A percentile compares a stretch with the other conserved stretches of the same genome.
Evolutionary conservation across 2,113 vertebrate species (phyloP).

Genomic region (Ameiurus melas): DNA sequence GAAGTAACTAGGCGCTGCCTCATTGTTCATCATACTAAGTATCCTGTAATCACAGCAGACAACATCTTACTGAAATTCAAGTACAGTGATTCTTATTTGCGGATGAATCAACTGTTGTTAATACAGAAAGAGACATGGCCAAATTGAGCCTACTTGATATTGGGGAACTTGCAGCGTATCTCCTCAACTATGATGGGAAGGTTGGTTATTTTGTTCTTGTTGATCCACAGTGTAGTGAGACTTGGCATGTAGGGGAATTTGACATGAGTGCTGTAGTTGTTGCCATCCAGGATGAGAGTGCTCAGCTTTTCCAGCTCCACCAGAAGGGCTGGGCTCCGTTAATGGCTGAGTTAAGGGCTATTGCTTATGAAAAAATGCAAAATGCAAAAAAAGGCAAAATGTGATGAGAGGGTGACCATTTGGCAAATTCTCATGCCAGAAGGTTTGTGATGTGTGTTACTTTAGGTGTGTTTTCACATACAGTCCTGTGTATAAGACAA

Average conservation of each 20-base stretch:
- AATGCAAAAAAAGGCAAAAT: not conserved
- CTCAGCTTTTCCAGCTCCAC: conserved; percentile 69
- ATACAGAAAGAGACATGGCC: not conserved
- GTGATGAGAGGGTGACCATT: not conserved
- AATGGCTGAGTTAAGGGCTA: conserved; percentile 63
- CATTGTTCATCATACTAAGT: conserved; percentile 81
- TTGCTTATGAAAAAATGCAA: not conserved
- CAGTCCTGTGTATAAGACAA: not conserved
- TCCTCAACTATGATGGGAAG: conserved; percentile 75
- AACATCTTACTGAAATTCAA: not conserved
- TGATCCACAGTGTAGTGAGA: conserved; percentile 72
- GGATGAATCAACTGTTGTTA: not conserved
- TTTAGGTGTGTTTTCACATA: not conserved
- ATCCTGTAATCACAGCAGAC: conserved; percentile 56
- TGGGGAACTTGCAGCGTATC: conserved; percentile 70
- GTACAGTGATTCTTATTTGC: not conserved
- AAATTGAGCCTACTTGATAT: conserved; percentile 66
- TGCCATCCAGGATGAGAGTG: conserved; percentile 75
- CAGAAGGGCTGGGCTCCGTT: conserved; percentile 73
- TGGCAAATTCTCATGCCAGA: not conserved
- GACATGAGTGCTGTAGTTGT: conserved; percentile 73
- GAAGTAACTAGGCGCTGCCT: conserved; percentile 77
- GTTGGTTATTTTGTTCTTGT: conserved; percentile 77
- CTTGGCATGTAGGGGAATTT: conserved; percentile 76
- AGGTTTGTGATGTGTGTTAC: not conserved